These are phyloP conservation scores for Piscicola geometra DNA, from an alignment of 2,888 invertebrate species.

Conservation along the genomic window DNA sequence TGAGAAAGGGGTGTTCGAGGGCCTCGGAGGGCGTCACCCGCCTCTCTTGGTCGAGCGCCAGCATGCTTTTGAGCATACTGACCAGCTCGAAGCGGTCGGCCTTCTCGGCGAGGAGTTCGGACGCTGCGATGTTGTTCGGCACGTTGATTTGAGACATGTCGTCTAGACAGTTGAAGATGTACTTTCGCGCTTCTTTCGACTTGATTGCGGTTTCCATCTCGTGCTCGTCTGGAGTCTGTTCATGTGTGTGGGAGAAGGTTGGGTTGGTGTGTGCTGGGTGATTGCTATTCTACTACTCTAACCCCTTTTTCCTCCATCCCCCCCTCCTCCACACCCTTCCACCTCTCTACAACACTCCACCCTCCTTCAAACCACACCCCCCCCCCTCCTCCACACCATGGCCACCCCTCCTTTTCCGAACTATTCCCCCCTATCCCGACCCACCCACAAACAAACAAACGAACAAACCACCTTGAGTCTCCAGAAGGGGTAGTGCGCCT, in stretches of 20 bases:
- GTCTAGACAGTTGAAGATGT: constrained; percentile 97
- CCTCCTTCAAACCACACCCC: no score
- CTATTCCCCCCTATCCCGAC: no score
- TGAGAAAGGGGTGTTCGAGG: constrained; percentile 87
- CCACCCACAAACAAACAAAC: background rate
- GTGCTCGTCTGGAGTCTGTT: constrained; percentile 90
- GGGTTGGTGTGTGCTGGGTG: no score
- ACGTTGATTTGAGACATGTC: constrained; percentile 68
- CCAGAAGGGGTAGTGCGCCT: constrained; percentile 65
- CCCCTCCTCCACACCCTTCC: no score
- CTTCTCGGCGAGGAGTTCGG: constrained; percentile 91
- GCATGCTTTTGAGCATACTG: constrained; percentile 92
- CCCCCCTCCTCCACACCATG: no score
- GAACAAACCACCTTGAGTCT: constrained; percentile 59
- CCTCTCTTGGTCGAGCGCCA: constrained; percentile 93
- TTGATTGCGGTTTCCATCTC: constrained; percentile 95
- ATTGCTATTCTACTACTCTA: no score
- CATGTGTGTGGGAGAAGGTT: background rate
- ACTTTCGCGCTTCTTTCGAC: constrained; percentile 97
- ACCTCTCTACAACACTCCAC: no score
- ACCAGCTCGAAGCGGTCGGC: constrained; percentile 95
- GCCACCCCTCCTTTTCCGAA: no score
- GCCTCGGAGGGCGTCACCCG: constrained; percentile 93
- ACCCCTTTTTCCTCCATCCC: no score
- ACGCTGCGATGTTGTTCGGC: constrained; percentile 80